These are phyloP conservation scores for Ypsolopha sequella DNA, from an alignment of 2,888 invertebrate species.

Conservation along the genomic window DNA sequence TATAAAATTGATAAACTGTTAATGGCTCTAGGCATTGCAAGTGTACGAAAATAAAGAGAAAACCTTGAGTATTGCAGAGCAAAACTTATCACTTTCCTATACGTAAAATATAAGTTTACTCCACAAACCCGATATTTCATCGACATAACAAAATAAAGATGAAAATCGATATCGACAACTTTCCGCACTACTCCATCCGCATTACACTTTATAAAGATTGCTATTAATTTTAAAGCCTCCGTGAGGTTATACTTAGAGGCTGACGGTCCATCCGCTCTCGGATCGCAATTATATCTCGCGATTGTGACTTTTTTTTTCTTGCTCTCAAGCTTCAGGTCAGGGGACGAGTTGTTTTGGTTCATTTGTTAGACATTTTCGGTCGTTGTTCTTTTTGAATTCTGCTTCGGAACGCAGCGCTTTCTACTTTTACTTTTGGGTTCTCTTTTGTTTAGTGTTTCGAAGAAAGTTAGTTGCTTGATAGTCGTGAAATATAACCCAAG, in stretches of 20 bases:
- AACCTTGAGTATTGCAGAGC: too few relatives aligned
- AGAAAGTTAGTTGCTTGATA: not conserved
- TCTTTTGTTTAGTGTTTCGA: not conserved
- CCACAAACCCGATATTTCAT: too few relatives aligned
- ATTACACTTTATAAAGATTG: constrained; percentile 61
- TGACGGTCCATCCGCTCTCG: constrained; percentile 43
- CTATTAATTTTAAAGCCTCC: constrained; percentile 57
- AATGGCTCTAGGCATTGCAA: too few relatives aligned
- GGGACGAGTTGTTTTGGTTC: constrained; percentile 2
- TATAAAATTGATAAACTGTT: too few relatives aligned
- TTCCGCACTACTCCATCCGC: constrained; percentile 13
- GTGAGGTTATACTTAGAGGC: constrained; percentile 40
- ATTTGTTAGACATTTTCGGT: constrained; percentile 2
- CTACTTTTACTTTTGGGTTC: constrained; percentile 1
- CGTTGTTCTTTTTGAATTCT: not conserved
- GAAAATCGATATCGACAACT: not conserved
- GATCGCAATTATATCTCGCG: constrained; percentile 49
- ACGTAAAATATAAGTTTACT: too few relatives aligned
- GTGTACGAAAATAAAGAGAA: too few relatives aligned
- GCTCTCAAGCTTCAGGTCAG: constrained; percentile 3
- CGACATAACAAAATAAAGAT: not conserved
- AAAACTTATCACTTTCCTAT: too few relatives aligned
- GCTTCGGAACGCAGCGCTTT: not conserved
- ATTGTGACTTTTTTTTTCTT: constrained; percentile 28
- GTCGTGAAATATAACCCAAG: too few relatives aligned